These are phyloP conservation scores for Pantelozetes paolii DNA, from an alignment of 2,888 invertebrate genomes.

Conservation along the genomic window DNA sequence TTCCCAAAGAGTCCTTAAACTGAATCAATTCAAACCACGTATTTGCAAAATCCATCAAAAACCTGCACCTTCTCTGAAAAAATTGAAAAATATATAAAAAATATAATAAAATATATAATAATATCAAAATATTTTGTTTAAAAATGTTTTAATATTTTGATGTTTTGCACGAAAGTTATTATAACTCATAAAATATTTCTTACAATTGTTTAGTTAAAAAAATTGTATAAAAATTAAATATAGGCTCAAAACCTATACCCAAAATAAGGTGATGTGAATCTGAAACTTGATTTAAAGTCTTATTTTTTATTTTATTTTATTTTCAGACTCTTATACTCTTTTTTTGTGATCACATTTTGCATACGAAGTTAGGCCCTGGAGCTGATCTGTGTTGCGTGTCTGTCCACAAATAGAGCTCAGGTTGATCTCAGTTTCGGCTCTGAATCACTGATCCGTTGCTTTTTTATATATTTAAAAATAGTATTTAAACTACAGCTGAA, in stretches of 20 bases:
- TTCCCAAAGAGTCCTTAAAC: too few relatives aligned
- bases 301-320: conserved; percentile 7
- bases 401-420: conserved; percentile 22
- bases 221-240: not conserved
- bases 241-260: conserved; percentile 9
- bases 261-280: conserved; percentile 27
- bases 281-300: conserved; percentile 27
- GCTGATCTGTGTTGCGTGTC: conserved; percentile 35
- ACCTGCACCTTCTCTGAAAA: conserved; percentile 11
- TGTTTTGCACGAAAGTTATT: conserved; percentile 33
- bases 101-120: conserved; percentile 3
- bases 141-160: too few relatives aligned
- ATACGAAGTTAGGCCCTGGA: conserved; percentile 32
- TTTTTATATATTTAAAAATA: conserved; percentile 29
- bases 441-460: conserved; percentile 30
- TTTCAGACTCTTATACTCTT: conserved; percentile 22
- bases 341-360: conserved; percentile 33
- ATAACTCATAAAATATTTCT: conserved; percentile 14
- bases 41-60: conserved; percentile 26
- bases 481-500: conserved; percentile 3
- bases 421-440: conserved; percentile 28
- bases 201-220: not conserved
- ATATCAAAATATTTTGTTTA: not conserved
- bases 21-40: conserved; percentile 24
- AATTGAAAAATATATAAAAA: not conserved